A percentile compares a stretch with the other conserved stretches of the same genome.
phyloP scores from a whole-genome alignment of 2,113 vertebrate genomes.

The Poeciliopsis turrubarensis region DNA sequence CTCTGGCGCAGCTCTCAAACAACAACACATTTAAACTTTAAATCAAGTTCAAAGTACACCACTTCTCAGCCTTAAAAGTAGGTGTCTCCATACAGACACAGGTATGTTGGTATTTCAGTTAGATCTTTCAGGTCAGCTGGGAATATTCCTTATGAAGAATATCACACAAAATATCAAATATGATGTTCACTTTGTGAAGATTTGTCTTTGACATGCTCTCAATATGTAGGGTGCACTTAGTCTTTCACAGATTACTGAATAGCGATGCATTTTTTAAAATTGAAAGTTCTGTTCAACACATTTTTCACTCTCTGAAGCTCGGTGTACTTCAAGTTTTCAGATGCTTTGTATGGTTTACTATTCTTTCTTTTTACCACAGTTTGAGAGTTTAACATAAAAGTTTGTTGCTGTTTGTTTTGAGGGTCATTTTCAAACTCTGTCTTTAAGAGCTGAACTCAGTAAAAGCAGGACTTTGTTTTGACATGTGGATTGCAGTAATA shows the following conservation, averaged over 20 bases:
- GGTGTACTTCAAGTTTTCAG: too few relatives aligned
- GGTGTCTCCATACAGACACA: not conserved
- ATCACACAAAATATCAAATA: not conserved
- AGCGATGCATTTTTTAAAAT: not conserved
- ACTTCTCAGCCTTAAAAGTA: not conserved
- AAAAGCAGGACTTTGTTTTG: not conserved
- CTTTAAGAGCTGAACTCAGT: not conserved
- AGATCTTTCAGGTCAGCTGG: not conserved
- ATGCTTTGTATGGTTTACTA: not conserved
- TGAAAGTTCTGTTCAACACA: not conserved
- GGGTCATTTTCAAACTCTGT: not conserved
- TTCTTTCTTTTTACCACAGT: not conserved
- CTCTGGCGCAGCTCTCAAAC: conserved; percentile 9
- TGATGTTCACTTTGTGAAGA: not conserved
- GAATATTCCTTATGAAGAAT: not conserved
- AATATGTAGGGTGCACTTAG: not conserved
- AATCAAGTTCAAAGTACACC: not conserved
- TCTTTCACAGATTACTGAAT: not conserved
- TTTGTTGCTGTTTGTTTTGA: too few relatives aligned
- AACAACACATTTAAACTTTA: not conserved
- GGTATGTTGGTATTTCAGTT: not conserved
- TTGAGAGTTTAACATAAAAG: not conserved
- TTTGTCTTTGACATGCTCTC: not conserved
- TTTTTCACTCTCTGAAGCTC: too few relatives aligned
- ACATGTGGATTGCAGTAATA: too few relatives aligned